phyloP scores from a whole-genome alignment of 2,797 vertebrate species.

The Garrulus glandarius region DNA sequence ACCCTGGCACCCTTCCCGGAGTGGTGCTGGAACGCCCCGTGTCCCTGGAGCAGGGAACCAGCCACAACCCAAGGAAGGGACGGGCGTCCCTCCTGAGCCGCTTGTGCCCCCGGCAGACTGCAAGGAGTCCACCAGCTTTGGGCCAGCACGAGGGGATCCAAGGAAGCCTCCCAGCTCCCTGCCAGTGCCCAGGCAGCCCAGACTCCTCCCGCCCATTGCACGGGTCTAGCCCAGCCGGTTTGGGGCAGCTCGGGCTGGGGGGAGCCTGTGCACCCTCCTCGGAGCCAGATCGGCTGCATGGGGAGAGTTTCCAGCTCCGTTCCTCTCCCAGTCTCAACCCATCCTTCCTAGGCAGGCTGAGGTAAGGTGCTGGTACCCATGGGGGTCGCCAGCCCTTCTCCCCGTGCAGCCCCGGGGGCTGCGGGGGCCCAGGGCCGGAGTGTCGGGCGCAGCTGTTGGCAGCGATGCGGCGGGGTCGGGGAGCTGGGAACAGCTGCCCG shows the following conservation, averaged over 20 bases:
- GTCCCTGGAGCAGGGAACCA: background rate
- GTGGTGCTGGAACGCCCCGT: background rate
- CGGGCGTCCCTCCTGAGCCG: accelerated
- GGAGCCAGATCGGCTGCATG: accelerated
- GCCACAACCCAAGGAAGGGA: background rate
- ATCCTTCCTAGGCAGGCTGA: background rate
- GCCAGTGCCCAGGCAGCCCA: background rate
- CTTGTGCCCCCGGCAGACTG: accelerated
- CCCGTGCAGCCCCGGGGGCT: background rate
- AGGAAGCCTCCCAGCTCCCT: background rate
- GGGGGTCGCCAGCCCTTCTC: background rate
- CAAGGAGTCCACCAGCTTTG: background rate
- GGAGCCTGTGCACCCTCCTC: background rate
- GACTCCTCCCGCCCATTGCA: background rate
- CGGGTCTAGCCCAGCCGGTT: background rate
- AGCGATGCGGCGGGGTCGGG: background rate
- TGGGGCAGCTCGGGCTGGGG: background rate
- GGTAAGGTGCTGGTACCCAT: accelerated
- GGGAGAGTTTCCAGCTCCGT: background rate
- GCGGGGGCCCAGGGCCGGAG: background rate
- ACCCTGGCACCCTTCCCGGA: too few species aligned
- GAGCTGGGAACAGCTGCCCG: slow-evolving; percentile 47
- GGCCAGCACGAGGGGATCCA: accelerated
- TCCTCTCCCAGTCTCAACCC: background rate
- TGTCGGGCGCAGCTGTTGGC: slow-evolving; percentile 47